phyloP scores from a whole-genome alignment of 2,797 vertebrate genomes.

The Anniella stebbinsi region DNA sequence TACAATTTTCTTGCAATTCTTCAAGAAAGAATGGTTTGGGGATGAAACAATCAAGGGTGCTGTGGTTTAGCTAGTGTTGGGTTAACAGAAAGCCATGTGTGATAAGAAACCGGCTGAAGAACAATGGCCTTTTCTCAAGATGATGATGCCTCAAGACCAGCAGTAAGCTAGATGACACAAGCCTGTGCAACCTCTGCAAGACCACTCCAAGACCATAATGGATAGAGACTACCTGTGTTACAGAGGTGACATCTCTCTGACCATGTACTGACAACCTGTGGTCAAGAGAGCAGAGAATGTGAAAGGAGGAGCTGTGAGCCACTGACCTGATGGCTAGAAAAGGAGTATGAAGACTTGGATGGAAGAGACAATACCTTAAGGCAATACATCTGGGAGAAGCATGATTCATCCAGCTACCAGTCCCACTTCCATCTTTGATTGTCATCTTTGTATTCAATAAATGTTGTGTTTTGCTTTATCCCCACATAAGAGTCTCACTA shows the following conservation, averaged over 20 bases:
- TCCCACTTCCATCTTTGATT: background rate
- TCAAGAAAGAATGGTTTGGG: too few species aligned
- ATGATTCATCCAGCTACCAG: too few species aligned
- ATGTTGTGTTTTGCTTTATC: background rate
- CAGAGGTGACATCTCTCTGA: background rate
- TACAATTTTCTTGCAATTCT: too few species aligned
- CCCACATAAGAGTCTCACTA: background rate
- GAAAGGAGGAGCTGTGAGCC: background rate
- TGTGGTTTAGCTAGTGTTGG: too few species aligned
- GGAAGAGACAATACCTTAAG: too few species aligned
- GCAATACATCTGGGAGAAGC: too few species aligned
- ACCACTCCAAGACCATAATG: background rate
- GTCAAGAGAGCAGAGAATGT: background rate
- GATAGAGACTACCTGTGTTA: background rate
- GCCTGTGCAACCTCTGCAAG: background rate
- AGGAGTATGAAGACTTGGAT: background rate
- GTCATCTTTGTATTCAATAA: background rate
- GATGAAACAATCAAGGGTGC: too few species aligned
- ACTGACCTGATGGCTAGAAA: background rate
- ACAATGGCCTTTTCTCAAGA: background rate
- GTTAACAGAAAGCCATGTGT: too few species aligned
- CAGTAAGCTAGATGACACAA: background rate
- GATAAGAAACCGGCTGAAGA: background rate
- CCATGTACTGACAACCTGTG: background rate
- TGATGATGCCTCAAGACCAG: background rate